phyloP scores from a whole-genome alignment of 2,797 vertebrate genomes.

The Fundulus diaphanus region DNA sequence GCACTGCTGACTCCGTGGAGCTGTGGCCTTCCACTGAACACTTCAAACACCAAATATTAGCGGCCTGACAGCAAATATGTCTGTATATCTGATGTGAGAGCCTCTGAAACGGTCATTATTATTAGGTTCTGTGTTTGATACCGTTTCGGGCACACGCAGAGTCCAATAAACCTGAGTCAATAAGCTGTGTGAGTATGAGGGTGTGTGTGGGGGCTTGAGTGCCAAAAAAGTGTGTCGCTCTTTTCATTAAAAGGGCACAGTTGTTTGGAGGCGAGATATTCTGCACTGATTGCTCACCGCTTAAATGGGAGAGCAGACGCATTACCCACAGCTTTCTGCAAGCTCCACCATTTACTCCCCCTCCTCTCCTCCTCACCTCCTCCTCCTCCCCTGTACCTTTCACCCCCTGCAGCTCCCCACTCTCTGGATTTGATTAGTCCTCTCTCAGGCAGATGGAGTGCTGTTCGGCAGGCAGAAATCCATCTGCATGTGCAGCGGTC shows the following conservation, averaged over 20 bases:
- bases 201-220: slow-evolving; percentile 23
- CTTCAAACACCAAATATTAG: slow-evolving; percentile 40
- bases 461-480: slow-evolving; percentile 53
- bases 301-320: slow-evolving; percentile 59
- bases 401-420: slow-evolving; percentile 50
- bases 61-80: slow-evolving; percentile 29
- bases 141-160: slow-evolving; percentile 9
- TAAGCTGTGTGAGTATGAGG: slow-evolving; percentile 21
- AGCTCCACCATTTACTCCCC: slow-evolving; percentile 27
- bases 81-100: slow-evolving; percentile 4
- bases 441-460: slow-evolving; percentile 55
- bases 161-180: slow-evolving; percentile 33
- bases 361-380: not conserved
- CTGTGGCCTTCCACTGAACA: slow-evolving; percentile 46
- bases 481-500: slow-evolving; percentile 59
- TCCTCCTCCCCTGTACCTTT: slow-evolving; percentile 31
- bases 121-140: slow-evolving; percentile 9
- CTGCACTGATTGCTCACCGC: slow-evolving; percentile 52
- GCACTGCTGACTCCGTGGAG: slow-evolving; percentile 59
- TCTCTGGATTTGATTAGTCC: slow-evolving; percentile 70
- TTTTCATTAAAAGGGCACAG: slow-evolving; percentile 69
- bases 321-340: slow-evolving; percentile 53
- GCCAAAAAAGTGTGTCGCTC: slow-evolving; percentile 42
- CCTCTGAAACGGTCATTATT: slow-evolving; percentile 20
- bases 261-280: slow-evolving; percentile 69